Base-by-base conservation (phyloP, 2,797 vertebrate species). In the Darevskia nairensis region DNA sequence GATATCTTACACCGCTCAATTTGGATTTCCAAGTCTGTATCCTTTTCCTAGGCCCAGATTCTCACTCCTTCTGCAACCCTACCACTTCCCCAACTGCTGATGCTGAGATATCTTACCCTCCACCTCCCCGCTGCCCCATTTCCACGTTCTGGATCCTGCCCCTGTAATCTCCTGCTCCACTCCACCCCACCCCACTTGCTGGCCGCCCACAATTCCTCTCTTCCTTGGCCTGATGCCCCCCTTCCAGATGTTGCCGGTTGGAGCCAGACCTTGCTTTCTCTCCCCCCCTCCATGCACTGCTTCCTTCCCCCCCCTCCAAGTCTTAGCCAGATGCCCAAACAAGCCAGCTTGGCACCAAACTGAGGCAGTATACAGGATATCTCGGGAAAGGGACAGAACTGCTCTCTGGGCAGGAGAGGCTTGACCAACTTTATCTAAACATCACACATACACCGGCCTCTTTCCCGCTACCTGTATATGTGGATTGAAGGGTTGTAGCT, bases 51-150 rank as follows among this genome's bases (percentile, higher is more conserved):
- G 17, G 7, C 9, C 21, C 59, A 23, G 25, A 35, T 64, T 23
- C 79, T 6, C 5, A 55, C 50, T 55, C 50, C 50, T 13, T 55
- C 50, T 55, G 50, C 50, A 55, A 55, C 50, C 3, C 13, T 3
- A 32, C 32, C 44, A 0, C 5, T 1, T 25, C n/a, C 19, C 71
- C 71, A 35, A 72, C n/a, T 72, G 29, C 69, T 17, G 69, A 32
- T 13, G 69, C n/a, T 7, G 11, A 32, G 71, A 13, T 13, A 15
- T 21, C 69, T 27, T 27, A 10, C 15, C 19, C 35, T 72, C n/a
- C 1, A 5, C 8, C 10, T 3, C 17, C n/a, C 29, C 15, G 10
- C 8, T 19, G 8, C 3, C 66, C 23, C 1, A 0, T 71, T 39
- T 35, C 72, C 9, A 4, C 13, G 25, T 21, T 71, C 64, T 66